Conservation (phyloP, 1,140 invertebrate genomes). For the Orchesella cincta region DNA sequence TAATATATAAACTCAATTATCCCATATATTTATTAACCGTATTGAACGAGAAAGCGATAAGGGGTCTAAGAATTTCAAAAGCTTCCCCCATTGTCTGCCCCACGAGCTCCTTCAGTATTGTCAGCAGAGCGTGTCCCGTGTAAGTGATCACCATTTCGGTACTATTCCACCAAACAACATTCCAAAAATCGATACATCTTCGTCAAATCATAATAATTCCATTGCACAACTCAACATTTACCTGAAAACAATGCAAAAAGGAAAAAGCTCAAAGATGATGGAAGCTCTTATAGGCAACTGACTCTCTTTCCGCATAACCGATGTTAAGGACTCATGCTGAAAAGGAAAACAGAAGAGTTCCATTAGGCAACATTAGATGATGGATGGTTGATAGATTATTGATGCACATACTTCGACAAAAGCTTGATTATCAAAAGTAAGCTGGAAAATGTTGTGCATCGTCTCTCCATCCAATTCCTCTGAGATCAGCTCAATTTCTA, state of each 20-base stretch:
- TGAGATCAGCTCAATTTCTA: conserved; percentile 83
- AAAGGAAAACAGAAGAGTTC: not conserved
- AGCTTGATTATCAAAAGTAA: conserved; percentile 75
- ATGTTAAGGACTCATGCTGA: conserved; percentile 67
- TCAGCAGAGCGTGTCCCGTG: conserved; percentile 87
- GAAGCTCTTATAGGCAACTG: conserved; percentile 82
- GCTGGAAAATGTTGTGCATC: conserved; percentile 88
- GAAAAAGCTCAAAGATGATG: conserved; percentile 94
- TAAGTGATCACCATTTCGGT: conserved; percentile 85
- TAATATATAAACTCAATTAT: not conserved
- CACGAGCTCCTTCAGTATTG: conserved; percentile 81
- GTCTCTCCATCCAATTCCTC: conserved; percentile 85
- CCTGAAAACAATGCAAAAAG: conserved; percentile 95
- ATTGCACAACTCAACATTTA: conserved; percentile 54
- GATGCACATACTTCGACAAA: not conserved
- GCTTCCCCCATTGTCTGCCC: conserved; percentile 86
- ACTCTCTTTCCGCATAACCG: conserved; percentile 81
- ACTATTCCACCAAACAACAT: conserved; percentile 57
- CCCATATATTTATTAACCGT: conserved; percentile 68
- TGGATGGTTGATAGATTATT: not conserved
- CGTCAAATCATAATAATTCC: no score
- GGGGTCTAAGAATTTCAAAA: conserved; percentile 85
- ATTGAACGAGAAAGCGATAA: conserved; percentile 91
- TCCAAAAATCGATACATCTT: no score
- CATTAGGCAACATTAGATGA: no score